These are phyloP conservation scores for Listronotus oregonensis DNA, from an alignment of 1,140 invertebrate species.

Conservation along the genomic window DNA sequence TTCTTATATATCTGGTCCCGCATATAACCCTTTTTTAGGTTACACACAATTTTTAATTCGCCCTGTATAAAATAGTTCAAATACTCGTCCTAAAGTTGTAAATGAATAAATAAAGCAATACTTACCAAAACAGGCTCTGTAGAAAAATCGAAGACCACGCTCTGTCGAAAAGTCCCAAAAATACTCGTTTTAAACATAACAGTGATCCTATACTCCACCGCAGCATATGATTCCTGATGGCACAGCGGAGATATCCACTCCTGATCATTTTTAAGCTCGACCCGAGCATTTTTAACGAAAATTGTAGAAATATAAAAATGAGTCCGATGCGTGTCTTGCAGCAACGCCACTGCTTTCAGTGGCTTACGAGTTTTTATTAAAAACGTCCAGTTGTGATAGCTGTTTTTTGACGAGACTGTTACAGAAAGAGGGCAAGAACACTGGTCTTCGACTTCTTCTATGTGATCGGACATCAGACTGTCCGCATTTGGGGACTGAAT, in stretches of 20 bases:
- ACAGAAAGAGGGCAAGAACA: conserved; percentile 66
- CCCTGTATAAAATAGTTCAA: no score
- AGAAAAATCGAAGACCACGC: conserved; percentile 80
- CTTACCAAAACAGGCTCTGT: conserved; percentile 71
- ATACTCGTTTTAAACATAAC: conserved; percentile 74
- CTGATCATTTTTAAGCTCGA: conserved; percentile 60
- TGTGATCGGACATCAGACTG: conserved; percentile 62
- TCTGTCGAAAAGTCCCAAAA: conserved; percentile 82
- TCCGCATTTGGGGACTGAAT: conserved; percentile 64
- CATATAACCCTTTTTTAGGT: no score
- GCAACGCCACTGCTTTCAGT: conserved; percentile 68
- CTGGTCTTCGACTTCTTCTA: conserved; percentile 66
- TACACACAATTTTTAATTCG: no score
- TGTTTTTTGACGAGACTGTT: conserved; percentile 70
- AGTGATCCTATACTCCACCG: conserved; percentile 64
- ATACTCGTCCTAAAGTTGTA: no score
- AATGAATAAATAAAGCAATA: not conserved
- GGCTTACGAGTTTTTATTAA: conserved; percentile 60
- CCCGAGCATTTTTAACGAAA: conserved; percentile 46
- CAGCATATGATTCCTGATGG: conserved; percentile 36
- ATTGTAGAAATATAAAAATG: conserved; percentile 65
- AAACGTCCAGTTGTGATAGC: conserved; percentile 71
- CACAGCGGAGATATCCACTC: conserved; percentile 60
- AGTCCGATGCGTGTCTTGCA: conserved; percentile 73
- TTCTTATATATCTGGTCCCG: no score